These are phyloP conservation scores for Puffinus mauretanicus DNA, from an alignment of 2,113 vertebrate species.

Conservation along the genomic window DNA sequence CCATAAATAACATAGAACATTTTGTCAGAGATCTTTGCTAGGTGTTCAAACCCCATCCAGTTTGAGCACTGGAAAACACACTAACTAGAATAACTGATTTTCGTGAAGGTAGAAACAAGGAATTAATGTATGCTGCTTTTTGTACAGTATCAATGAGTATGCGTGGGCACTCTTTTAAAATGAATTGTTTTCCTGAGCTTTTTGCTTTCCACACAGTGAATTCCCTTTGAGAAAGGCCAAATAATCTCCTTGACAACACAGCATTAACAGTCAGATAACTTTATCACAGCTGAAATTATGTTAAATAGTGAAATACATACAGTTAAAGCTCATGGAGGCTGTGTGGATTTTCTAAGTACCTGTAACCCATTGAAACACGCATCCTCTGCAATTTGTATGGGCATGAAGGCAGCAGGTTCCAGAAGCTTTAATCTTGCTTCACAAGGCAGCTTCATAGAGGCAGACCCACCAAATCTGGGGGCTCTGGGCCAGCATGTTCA, in stretches of 20 bases:
- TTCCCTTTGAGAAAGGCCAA: neutral
- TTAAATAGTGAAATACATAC: neutral
- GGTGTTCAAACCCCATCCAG: neutral
- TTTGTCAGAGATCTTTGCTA: neutral
- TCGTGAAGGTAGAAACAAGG: neutral
- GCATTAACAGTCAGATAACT: neutral
- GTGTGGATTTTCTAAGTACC: neutral
- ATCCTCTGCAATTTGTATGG: neutral
- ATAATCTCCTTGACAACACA: constrained; percentile 37
- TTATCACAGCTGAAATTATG: neutral
- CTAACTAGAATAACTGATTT: neutral
- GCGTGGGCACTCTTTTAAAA: neutral
- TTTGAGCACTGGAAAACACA: neutral
- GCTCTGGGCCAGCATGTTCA: neutral
- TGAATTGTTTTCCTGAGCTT: neutral
- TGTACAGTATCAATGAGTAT: neutral
- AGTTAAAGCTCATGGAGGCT: neutral
- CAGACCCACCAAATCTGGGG: neutral
- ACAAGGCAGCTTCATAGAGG: neutral
- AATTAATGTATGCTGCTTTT: neutral
- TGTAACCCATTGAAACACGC: neutral
- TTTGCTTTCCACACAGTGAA: neutral
- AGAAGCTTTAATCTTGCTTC: neutral
- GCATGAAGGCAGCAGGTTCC: neutral
- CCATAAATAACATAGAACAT: neutral